phyloP scores from a whole-genome alignment of 2,113 vertebrate genomes.

The Hypanus sabinus region DNA sequence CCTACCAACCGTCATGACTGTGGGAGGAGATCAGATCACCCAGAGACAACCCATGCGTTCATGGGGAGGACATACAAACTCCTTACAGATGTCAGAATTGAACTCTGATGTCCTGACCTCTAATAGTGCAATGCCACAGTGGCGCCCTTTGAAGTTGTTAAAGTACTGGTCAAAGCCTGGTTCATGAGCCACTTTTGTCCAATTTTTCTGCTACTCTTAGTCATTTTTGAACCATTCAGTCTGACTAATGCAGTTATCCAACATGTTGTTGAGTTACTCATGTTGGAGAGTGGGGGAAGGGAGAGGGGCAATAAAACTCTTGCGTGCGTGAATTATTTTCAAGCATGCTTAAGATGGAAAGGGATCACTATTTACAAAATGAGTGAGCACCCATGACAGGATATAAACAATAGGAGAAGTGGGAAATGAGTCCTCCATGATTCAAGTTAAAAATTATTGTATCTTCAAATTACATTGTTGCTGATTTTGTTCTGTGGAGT shows the following conservation, averaged over 20 bases:
- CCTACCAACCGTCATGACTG: no score
- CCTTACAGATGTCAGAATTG: no score
- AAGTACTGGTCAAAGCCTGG: neutral
- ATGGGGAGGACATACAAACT: no score
- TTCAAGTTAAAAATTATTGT: neutral
- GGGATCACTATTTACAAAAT: neutral
- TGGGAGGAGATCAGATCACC: no score
- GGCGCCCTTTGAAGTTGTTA: neutral
- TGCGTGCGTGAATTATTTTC: neutral
- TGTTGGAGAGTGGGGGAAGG: neutral
- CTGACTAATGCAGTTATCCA: neutral
- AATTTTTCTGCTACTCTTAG: neutral
- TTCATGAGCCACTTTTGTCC: neutral
- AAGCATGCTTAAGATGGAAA: neutral
- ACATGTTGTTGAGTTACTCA: neutral
- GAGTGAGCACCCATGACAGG: neutral
- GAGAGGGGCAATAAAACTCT: no score
- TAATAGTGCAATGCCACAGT: no score
- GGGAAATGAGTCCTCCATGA: neutral
- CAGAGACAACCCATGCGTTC: no score
- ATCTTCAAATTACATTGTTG: neutral
- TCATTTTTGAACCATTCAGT: neutral
- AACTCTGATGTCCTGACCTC: no score
- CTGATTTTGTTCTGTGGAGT: neutral
- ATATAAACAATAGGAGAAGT: neutral